A percentile compares a stretch with the other conserved stretches of the same genome.
Evolutionary conservation across 2,888 invertebrate genomes (phyloP).

Genomic region (Phengaris arion): DNA sequence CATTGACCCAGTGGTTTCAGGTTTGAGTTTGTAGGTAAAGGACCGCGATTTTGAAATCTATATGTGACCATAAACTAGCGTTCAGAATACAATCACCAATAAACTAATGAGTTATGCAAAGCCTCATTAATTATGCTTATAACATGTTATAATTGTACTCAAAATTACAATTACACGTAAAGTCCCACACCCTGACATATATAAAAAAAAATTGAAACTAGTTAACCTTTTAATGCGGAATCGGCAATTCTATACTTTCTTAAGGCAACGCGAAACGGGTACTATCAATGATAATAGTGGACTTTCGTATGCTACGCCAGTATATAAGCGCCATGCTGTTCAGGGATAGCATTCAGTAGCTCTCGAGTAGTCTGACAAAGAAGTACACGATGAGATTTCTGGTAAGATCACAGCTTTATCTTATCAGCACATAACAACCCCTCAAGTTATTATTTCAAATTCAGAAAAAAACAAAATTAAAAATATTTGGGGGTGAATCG

Average conservation of each 20-base stretch:
- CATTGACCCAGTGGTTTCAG: too few relatives aligned
- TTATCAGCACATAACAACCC: slow-evolving; percentile 36
- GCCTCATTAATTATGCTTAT: background rate
- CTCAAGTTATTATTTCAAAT: background rate
- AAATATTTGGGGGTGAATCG: background rate
- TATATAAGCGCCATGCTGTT: slow-evolving; percentile 63
- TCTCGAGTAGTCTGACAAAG: slow-evolving; percentile 72
- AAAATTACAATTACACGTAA: slow-evolving; percentile 21
- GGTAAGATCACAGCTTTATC: slow-evolving; percentile 52
- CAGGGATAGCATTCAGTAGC: slow-evolving; percentile 70
- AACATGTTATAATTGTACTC: background rate
- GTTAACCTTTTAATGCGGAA: slow-evolving; percentile 32
- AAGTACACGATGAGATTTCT: slow-evolving; percentile 79
- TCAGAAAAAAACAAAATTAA: background rate
- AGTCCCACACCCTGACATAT: slow-evolving; percentile 30
- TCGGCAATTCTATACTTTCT: slow-evolving; percentile 41
- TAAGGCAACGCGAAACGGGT: slow-evolving; percentile 40
- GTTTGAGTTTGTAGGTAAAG: background rate
- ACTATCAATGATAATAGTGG: slow-evolving; percentile 47
- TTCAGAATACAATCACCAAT: slow-evolving; percentile 5
- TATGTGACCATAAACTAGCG: background rate
- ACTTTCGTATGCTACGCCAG: slow-evolving; percentile 59
- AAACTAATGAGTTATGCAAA: background rate
- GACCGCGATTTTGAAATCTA: background rate
- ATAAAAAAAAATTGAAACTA: slow-evolving; percentile 28